These are phyloP conservation scores for Grapholita molesta DNA, from an alignment of 1,140 invertebrate genomes.

Conservation along the genomic window DNA sequence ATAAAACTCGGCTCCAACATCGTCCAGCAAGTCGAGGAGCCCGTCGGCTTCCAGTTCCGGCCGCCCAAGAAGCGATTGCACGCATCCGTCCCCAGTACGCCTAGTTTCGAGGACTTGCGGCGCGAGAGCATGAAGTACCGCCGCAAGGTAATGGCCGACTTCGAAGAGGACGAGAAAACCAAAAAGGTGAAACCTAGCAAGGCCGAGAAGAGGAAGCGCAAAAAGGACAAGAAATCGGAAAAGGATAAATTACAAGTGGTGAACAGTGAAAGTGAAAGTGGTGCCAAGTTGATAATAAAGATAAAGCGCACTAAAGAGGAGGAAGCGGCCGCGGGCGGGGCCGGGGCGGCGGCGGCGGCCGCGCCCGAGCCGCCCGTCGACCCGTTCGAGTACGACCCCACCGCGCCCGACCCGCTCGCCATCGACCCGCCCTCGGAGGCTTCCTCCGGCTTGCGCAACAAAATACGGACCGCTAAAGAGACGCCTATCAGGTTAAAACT, in stretches of 20 bases:
- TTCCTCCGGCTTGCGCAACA: constrained; percentile 75
- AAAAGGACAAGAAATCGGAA: constrained; percentile 81
- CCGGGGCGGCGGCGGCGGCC: constrained; percentile 37
- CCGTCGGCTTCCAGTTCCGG: constrained; percentile 78
- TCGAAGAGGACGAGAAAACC: constrained; percentile 83
- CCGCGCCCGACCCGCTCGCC: constrained; percentile 64
- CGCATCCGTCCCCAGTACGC: constrained; percentile 81
- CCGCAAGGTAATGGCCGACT: constrained; percentile 89
- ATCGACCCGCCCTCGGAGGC: constrained; percentile 67
- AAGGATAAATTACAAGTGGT: constrained; percentile 80
- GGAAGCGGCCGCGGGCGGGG: constrained; percentile 36
- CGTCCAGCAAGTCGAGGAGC: constrained; percentile 78
- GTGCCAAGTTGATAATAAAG: constrained; percentile 83
- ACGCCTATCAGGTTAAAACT: constrained; percentile 91
- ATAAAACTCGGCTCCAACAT: constrained; percentile 86
- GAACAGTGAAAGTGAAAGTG: constrained; percentile 78
- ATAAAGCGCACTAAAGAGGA: constrained; percentile 65
- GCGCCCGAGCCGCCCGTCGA: constrained; percentile 55
- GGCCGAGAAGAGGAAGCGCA: constrained; percentile 82
- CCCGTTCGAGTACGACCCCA: constrained; percentile 72
- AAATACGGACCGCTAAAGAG: constrained; percentile 82
- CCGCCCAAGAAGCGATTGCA: constrained; percentile 90
- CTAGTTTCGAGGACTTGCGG: constrained; percentile 85
- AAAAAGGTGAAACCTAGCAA: constrained; percentile 80
- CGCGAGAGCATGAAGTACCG: constrained; percentile 93